Evolutionary conservation across 2,797 vertebrate species (phyloP).

Genomic region (Argyrosomus regius): DNA sequence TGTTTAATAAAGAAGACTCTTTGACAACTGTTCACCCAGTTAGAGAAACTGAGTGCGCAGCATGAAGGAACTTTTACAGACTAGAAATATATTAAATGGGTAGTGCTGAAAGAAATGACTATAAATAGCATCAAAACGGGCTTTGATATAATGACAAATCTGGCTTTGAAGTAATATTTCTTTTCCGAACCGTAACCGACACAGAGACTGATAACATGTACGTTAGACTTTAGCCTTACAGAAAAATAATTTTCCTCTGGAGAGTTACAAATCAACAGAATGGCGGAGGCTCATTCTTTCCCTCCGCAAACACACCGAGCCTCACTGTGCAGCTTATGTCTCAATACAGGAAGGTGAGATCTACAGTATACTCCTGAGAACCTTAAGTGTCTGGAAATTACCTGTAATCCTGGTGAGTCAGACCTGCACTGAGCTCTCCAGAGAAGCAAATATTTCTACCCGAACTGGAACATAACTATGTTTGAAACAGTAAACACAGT

Average conservation of each 20-base stretch:
- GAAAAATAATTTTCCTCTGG: not conserved
- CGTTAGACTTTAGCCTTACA: not conserved
- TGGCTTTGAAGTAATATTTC: not conserved
- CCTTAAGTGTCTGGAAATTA: slow-evolving; percentile 31
- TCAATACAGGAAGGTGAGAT: not conserved
- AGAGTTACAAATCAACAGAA: slow-evolving; percentile 4
- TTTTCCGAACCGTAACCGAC: not conserved
- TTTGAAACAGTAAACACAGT: slow-evolving; percentile 22
- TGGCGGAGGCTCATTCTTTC: slow-evolving; percentile 9
- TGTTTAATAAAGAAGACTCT: slow-evolving; percentile 14
- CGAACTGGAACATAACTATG: slow-evolving; percentile 20
- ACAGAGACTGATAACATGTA: not conserved
- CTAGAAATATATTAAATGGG: not conserved
- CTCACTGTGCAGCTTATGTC: slow-evolving; percentile 15
- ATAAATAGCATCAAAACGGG: not conserved
- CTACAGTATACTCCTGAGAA: slow-evolving; percentile 2
- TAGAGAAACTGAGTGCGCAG: not conserved
- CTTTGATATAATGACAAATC: not conserved
- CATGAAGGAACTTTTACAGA: not conserved
- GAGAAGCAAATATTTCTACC: slow-evolving; percentile 6
- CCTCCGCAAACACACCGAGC: not conserved
- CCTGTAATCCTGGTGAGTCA: slow-evolving; percentile 33
- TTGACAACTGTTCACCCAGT: not conserved
- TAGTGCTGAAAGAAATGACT: not conserved
- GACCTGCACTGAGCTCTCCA: slow-evolving; percentile 10